Conservation (phyloP, 2,888 invertebrate genomes). For the Argyresthia albistria region DNA sequence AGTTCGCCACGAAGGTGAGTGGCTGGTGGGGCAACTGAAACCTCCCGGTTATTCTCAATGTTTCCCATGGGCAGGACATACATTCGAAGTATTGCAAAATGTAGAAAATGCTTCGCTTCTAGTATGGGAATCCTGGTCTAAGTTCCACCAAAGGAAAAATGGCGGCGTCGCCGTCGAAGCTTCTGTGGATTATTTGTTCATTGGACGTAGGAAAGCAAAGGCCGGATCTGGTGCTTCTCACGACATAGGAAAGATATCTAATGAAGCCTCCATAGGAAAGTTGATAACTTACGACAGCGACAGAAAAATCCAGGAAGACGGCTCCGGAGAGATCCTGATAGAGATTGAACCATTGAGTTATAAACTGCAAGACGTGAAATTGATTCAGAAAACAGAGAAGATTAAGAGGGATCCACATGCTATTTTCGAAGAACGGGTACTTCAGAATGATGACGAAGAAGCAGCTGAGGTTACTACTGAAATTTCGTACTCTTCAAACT, state of each 20-base stretch:
- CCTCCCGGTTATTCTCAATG: constrained; percentile 75
- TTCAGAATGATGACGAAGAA: constrained; percentile 69
- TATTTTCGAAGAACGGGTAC: constrained; percentile 61
- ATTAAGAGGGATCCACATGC: constrained; percentile 58
- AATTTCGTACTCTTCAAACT: constrained; percentile 79
- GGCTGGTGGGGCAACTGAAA: constrained; percentile 80
- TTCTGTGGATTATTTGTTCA: constrained; percentile 44
- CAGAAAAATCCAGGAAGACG: constrained; percentile 65
- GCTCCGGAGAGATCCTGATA: constrained; percentile 82
- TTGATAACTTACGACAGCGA: constrained; percentile 78
- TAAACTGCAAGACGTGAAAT: constrained; percentile 78
- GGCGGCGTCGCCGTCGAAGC: constrained; percentile 78
- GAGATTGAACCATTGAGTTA: constrained; percentile 87
- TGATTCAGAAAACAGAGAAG: constrained; percentile 68
- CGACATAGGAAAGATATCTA: constrained; percentile 80
- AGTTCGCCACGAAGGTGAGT: constrained; percentile 78
- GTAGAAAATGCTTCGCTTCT: constrained; percentile 83
- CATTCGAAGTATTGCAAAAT: constrained; percentile 83
- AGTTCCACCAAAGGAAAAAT: constrained; percentile 75
- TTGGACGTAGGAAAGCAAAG: constrained; percentile 44
- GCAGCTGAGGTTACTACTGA: constrained; percentile 79
- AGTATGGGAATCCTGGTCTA: constrained; percentile 83
- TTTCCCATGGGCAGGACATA: constrained; percentile 71
- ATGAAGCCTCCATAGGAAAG: constrained; percentile 76
- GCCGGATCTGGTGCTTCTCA: constrained; percentile 53